Base-by-base conservation (phyloP, 2,888 invertebrate genomes). In the Sphaeridia pumilis region DNA sequence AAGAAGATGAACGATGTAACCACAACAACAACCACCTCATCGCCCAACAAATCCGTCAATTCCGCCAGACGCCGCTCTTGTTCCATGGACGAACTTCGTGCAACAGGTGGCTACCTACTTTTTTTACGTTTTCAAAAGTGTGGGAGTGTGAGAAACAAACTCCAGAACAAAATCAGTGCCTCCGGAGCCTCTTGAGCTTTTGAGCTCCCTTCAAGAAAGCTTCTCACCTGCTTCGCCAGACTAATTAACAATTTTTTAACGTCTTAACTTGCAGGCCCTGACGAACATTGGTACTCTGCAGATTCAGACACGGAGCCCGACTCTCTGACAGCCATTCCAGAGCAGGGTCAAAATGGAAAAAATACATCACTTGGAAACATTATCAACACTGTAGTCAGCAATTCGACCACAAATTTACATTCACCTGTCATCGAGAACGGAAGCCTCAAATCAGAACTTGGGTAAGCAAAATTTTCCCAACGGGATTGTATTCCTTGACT, bases 211-310 rank as follows among this genome's bases (percentile, higher is more conserved):
- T 21, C 25, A n/a, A 22, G n/a, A 22, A 25, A 44, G 44, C n/a
- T 45, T 24, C 4, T 2, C 20, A 20, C 21, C 5, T n/a, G 17
- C 31, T 3, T 14, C 14, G 4, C 21, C 5, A 22, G 7, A 17
- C 22, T 43, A 43, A 14, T 21, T 43, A 7, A 7, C 20, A 22
- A 12, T 24, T 34, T 48, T 22, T 54, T 36, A 21, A 21, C 21
- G 20, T 48, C 5, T 21, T 24, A 46, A 25, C 24, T 48, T 46
- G 22, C 21, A 53, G 49, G 27, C 10, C 17, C 57, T 47, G 80
- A 79, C 66, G 80, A 79, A 67, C 78, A 78, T 66, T 79, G 79
- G 79, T 78, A 78, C 66, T 79, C 77, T 12, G 78, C 77, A 24
- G 79, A 79, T 65, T 76, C 76, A 65, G 79, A 79, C 66, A 62